Percentiles rank a stretch among this genome's conserved stretches.
Evolutionary conservation across 2,888 invertebrate genomes (phyloP).

Genomic region (Eupithecia inturbata): DNA sequence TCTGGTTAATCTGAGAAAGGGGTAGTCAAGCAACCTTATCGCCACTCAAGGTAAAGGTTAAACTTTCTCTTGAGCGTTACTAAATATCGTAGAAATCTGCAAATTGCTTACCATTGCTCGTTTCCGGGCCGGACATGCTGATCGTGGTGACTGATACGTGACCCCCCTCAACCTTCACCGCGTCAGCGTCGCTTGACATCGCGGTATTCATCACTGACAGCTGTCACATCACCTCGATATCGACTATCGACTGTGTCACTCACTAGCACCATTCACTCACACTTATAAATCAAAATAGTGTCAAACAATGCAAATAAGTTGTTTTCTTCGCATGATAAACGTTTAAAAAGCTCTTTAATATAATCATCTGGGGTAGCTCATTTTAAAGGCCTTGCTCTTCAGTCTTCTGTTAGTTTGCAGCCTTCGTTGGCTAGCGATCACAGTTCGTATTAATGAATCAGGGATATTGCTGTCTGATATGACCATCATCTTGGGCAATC

Average conservation of each 20-base stretch:
- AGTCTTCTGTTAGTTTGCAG: slow-evolving; percentile 61
- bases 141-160: slow-evolving; percentile 92
- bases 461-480: slow-evolving; percentile 52
- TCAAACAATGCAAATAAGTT: slow-evolving; percentile 61
- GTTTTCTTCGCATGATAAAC: slow-evolving; percentile 63
- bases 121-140: slow-evolving; percentile 86
- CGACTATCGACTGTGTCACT: slow-evolving; percentile 58
- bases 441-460: slow-evolving; percentile 41
- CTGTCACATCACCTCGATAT: slow-evolving; percentile 60
- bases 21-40: background rate
- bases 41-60: background rate
- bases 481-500: slow-evolving; percentile 73
- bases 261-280: slow-evolving; percentile 67
- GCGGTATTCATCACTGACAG: slow-evolving; percentile 60
- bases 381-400: slow-evolving; percentile 72
- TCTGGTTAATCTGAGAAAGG: background rate
- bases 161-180: slow-evolving; percentile 79
- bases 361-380: slow-evolving; percentile 72
- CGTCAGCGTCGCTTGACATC: slow-evolving; percentile 77
- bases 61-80: background rate
- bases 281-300: slow-evolving; percentile 39
- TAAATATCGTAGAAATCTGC: background rate
- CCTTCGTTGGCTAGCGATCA: slow-evolving; percentile 34
- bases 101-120: slow-evolving; percentile 78
- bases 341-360: slow-evolving; percentile 44